Percentiles rank a stretch among this genome's conserved stretches.
These are phyloP conservation scores for Austrolebias charrua DNA, from an alignment of 2,797 vertebrate species.

Conservation along the genomic window DNA sequence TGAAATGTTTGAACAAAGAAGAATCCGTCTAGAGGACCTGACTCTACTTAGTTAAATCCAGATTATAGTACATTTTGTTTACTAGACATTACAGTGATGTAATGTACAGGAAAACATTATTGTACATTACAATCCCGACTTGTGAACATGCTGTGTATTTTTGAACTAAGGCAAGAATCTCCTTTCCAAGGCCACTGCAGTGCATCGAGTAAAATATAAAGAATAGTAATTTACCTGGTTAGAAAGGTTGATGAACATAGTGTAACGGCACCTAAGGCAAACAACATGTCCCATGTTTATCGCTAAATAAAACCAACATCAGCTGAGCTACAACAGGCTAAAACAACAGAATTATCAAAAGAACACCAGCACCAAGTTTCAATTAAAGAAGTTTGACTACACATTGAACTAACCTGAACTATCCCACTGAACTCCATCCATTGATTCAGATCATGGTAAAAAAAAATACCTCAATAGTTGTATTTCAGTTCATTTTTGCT, in stretches of 20 bases:
- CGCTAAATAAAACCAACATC: slow-evolving; percentile 24
- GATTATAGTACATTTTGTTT: slow-evolving; percentile 33
- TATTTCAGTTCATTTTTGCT: slow-evolving; percentile 37
- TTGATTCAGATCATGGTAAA: slow-evolving; percentile 1
- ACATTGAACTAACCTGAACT: slow-evolving; percentile 21
- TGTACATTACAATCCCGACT: slow-evolving; percentile 10
- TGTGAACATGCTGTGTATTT: slow-evolving; percentile 35
- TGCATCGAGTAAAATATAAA: slow-evolving; percentile 20
- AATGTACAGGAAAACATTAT: slow-evolving; percentile 15
- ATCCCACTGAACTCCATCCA: slow-evolving; percentile 22
- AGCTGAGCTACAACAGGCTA: slow-evolving; percentile 4
- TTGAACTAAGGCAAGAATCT: slow-evolving; percentile 40
- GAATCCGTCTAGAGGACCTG: neutral
- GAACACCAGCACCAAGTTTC: neutral
- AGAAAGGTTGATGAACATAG: slow-evolving; percentile 5
- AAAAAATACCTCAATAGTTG: slow-evolving; percentile 30
- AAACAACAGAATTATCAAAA: neutral
- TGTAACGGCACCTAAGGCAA: slow-evolving; percentile 23
- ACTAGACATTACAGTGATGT: slow-evolving; percentile 25
- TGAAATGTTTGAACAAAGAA: no score
- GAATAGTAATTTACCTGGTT: slow-evolving; percentile 6
- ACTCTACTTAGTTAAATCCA: neutral
- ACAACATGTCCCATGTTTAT: slow-evolving; percentile 35
- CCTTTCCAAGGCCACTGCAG: slow-evolving; percentile 22
- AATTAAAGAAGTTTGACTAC: neutral